These are phyloP conservation scores for Diuraphis noxia DNA, from an alignment of 1,140 invertebrate genomes.

Conservation along the genomic window DNA sequence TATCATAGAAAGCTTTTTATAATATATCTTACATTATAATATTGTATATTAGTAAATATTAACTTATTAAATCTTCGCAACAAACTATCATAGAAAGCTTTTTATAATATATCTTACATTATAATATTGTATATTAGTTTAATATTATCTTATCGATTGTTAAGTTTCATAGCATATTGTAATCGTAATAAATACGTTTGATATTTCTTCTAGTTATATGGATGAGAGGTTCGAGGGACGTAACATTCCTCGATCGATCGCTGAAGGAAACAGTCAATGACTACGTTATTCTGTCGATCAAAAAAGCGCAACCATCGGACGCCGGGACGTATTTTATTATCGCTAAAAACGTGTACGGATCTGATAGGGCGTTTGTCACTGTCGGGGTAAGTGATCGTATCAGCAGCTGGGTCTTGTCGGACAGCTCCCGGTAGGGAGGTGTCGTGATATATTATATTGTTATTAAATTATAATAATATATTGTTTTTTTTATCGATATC, in stretches of 20 bases:
- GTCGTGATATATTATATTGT: not conserved
- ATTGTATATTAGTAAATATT: too few relatives aligned
- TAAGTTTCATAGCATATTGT: too few relatives aligned
- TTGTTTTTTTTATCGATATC: not conserved
- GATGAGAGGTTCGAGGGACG: conserved; percentile 83
- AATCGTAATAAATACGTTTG: not conserved
- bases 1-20: too few relatives aligned
- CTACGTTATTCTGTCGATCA: conserved; percentile 83
- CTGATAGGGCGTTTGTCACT: conserved; percentile 81
- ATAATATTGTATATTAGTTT: too few relatives aligned
- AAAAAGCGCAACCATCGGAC: conserved; percentile 81
- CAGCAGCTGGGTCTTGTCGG: not conserved
- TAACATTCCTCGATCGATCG: conserved; percentile 75
- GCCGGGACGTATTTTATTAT: conserved; percentile 93
- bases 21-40: too few relatives aligned
- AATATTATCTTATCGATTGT: too few relatives aligned
- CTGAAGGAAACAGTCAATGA: conserved; percentile 82
- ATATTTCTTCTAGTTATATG: conserved; percentile 69
- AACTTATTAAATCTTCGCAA: too few relatives aligned
- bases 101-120: too few relatives aligned
- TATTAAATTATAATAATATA: not conserved
- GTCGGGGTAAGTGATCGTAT: conserved; percentile 67
- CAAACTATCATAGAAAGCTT: too few relatives aligned
- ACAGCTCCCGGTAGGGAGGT: not conserved
- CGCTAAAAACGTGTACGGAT: conserved; percentile 87